Base-by-base conservation (phyloP, 2,113 vertebrate genomes). In the Apaloderma vittatum region DNA sequence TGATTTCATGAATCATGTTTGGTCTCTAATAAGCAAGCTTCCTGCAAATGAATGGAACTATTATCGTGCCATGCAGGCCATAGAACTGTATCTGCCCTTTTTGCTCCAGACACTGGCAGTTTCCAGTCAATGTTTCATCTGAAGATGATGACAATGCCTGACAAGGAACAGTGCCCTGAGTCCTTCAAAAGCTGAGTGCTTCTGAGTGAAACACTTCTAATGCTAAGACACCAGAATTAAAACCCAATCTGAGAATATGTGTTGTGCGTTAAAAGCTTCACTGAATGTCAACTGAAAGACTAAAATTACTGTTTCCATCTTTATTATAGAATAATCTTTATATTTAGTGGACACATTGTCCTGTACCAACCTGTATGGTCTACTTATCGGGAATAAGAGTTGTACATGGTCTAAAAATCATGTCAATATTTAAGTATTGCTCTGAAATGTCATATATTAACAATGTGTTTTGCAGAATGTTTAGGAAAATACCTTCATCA, bases 341-440 rank as follows among this genome's bases (percentile, higher is more conserved):
- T 16, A 12, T 29, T 72, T 82, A 58, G 8, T 40, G 67, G 21
- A 20, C 14, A 43, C 30, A 9, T 37, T 30, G 36, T 40, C 27
- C 78, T 83, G 15, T 20, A 5, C 17, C 1, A 1, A 61, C 34
- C 26, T 51, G 52, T 1, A 0, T 15, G 16, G 15, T 70, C 10
- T 74, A 1, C 72, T 86, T 54, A 30, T 10, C 37, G 5, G 34
- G 21, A 20, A 43, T 30, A 6, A 6, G 16, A 84, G 48, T 37
- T 67, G 20, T 40, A 27, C 8, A 14, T 12, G 18, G 48, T 37
- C 21, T 80, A 79, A 40, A 34, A 89, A 18, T 52, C 14, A 34
- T 57, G 49, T 62, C 8, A 29, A 19, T 51, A 4, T 32, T 22
- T 66, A 55, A 71, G 4, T 8, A 30, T 18, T 63, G 22, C 34